A percentile compares a stretch with the other conserved stretches of the same genome.
phyloP scores from a whole-genome alignment of 2,888 invertebrate genomes.

The Himalopsyche kuldschensis region DNA sequence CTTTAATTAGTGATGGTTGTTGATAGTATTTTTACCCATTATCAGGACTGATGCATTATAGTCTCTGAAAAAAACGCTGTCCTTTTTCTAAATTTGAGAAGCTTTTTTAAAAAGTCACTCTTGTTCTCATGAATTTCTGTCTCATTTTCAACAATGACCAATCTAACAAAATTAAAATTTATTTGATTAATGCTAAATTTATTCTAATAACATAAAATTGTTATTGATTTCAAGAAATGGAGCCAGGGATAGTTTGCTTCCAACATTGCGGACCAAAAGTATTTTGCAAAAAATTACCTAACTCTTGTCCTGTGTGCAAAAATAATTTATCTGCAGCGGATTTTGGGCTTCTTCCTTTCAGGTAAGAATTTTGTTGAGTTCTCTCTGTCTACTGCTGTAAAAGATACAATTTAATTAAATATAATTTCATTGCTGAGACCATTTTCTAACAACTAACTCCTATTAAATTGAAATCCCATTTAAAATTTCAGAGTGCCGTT shows the following conservation, averaged over 20 bases:
- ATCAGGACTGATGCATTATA: no score
- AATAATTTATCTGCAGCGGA: slow-evolving; percentile 59
- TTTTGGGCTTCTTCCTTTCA: slow-evolving; percentile 73
- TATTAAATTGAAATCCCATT: slow-evolving; percentile 28
- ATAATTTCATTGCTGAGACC: not conserved
- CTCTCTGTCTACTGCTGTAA: no score
- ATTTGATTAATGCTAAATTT: no score
- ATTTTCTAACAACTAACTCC: not conserved
- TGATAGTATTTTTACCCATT: no score
- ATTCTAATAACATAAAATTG: not conserved
- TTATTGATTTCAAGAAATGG: slow-evolving; percentile 50
- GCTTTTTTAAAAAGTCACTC: no score
- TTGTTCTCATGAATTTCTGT: no score
- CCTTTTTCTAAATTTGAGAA: no score
- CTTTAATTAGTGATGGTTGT: no score
- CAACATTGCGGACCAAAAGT: slow-evolving; percentile 85
- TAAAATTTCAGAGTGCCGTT: slow-evolving; percentile 71
- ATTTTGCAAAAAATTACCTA: slow-evolving; percentile 79
- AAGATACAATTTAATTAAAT: not conserved
- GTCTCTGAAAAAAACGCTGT: no score
- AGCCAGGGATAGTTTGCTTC: slow-evolving; percentile 86
- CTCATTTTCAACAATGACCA: no score
- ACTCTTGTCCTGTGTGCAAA: slow-evolving; percentile 77
- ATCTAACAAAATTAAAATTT: no score
- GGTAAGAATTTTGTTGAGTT: slow-evolving; percentile 51